Percentiles rank a stretch among this genome's conserved stretches.
These are phyloP conservation scores for Tonatia bakeri DNA, from an alignment of 2,113 vertebrate species.

Conservation along the genomic window DNA sequence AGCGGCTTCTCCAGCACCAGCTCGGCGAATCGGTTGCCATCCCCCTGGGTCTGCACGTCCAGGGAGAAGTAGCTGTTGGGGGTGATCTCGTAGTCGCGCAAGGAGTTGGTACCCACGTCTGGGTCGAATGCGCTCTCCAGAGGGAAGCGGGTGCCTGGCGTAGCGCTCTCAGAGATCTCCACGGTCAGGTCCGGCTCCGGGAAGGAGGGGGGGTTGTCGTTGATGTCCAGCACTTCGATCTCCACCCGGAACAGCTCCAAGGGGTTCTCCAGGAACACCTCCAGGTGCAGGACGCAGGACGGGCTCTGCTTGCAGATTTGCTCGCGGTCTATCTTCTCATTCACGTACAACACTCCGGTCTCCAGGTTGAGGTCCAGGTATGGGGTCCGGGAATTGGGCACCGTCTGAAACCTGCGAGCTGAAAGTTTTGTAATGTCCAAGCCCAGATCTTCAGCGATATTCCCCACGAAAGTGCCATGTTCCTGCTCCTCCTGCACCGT, in stretches of 20 bases:
- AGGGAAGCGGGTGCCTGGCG: slow-evolving; percentile 95
- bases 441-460: slow-evolving; percentile 98
- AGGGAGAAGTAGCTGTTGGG: slow-evolving; percentile 95
- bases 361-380: slow-evolving; percentile 97
- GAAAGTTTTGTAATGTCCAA: slow-evolving; percentile 98
- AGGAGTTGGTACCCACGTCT: slow-evolving; percentile 96
- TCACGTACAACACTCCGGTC: slow-evolving; percentile 93
- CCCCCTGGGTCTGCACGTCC: slow-evolving; percentile 96
- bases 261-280: slow-evolving; percentile 97
- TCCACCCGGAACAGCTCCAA: slow-evolving; percentile 97
- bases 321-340: slow-evolving; percentile 95
- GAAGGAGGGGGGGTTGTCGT: slow-evolving; percentile 96
- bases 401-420: slow-evolving; percentile 94
- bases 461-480: slow-evolving; percentile 97
- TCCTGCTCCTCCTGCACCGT: slow-evolving; percentile 97
- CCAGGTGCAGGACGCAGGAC: slow-evolving; percentile 94
- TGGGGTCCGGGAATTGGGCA: slow-evolving; percentile 92
- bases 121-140: slow-evolving; percentile 97
- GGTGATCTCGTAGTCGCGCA: slow-evolving; percentile 96
- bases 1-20: slow-evolving; percentile 93
- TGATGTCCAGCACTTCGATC: slow-evolving; percentile 97
- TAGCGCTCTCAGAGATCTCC: slow-evolving; percentile 98
- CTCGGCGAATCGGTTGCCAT: slow-evolving; percentile 96
- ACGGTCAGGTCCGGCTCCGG: slow-evolving; percentile 95
- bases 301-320: slow-evolving; percentile 95